Evolutionary conservation across 2,113 vertebrate genomes (phyloP).

Genomic region (Brachirus orientalis): DNA sequence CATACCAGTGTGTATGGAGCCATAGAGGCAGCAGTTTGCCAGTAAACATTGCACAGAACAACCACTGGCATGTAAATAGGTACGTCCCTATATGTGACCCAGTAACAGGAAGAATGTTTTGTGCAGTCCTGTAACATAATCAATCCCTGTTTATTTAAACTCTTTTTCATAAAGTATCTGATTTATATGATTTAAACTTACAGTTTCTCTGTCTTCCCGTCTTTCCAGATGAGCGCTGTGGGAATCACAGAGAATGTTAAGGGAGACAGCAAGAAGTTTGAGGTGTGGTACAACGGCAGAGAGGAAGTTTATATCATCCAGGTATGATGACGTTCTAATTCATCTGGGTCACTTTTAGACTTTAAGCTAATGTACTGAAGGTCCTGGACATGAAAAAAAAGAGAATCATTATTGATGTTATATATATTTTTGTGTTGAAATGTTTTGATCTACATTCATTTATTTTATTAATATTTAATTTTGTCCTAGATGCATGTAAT

Average conservation of each 20-base stretch:
- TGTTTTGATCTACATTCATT: background rate
- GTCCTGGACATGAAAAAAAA: too few species aligned
- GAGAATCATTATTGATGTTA: too few species aligned
- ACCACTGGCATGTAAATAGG: too few species aligned
- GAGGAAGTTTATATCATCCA: constrained; percentile 97
- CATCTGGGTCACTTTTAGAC: background rate
- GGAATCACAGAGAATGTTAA: constrained; percentile 95
- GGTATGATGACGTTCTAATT: constrained; percentile 79
- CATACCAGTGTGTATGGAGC: too few species aligned
- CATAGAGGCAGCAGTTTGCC: too few species aligned
- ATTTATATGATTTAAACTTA: background rate
- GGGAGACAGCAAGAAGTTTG: constrained; percentile 94
- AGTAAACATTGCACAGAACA: too few species aligned
- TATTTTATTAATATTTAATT: background rate
- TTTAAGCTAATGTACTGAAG: background rate
- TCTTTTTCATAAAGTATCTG: background rate
- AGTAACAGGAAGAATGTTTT: too few species aligned
- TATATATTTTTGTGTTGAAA: too few species aligned
- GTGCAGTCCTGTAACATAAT: too few species aligned
- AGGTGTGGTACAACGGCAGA: constrained; percentile 93
- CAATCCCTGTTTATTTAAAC: background rate
- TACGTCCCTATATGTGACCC: too few species aligned
- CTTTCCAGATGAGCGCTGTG: constrained; percentile 89
- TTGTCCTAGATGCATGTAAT: background rate
- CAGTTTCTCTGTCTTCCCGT: background rate